phyloP scores from a whole-genome alignment of 2,888 invertebrate species.

The Leptopilina syphax region DNA sequence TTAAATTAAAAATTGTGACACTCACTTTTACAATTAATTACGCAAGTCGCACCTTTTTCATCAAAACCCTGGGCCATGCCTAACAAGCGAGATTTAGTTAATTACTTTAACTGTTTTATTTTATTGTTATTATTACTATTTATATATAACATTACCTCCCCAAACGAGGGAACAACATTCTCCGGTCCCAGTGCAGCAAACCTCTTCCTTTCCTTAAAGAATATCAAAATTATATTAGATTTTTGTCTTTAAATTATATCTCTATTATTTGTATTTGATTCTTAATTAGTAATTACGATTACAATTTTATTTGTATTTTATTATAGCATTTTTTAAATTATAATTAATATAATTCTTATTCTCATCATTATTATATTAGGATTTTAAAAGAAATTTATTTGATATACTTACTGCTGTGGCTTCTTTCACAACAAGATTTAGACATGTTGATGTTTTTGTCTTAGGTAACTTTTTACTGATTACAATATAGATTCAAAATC shows the following conservation, averaged over 20 bases:
- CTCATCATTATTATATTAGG: no score
- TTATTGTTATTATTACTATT: neutral
- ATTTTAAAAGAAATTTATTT: neutral
- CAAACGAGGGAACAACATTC: neutral
- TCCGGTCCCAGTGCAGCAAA: neutral
- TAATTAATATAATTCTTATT: no score
- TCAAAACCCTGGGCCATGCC: neutral
- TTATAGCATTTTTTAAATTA: no score
- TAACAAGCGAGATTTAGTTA: neutral
- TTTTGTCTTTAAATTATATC: no score
- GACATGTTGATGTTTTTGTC: neutral
- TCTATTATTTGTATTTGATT: no score
- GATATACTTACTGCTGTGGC: neutral
- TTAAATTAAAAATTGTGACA: neutral
- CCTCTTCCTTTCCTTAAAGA: neutral
- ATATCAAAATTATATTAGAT: neutral
- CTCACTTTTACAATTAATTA: slow-evolving; percentile 1
- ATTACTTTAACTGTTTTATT: neutral
- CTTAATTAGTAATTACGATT: no score
- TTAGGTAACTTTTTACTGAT: neutral
- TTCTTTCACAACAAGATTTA: slow-evolving; percentile 5
- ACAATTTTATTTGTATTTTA: no score
- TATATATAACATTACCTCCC: neutral
- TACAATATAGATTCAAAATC: neutral
- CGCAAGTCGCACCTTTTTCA: neutral